These are phyloP conservation scores for Lordiphosa collinella DNA, from an alignment of 1,140 invertebrate species.

Conservation along the genomic window DNA sequence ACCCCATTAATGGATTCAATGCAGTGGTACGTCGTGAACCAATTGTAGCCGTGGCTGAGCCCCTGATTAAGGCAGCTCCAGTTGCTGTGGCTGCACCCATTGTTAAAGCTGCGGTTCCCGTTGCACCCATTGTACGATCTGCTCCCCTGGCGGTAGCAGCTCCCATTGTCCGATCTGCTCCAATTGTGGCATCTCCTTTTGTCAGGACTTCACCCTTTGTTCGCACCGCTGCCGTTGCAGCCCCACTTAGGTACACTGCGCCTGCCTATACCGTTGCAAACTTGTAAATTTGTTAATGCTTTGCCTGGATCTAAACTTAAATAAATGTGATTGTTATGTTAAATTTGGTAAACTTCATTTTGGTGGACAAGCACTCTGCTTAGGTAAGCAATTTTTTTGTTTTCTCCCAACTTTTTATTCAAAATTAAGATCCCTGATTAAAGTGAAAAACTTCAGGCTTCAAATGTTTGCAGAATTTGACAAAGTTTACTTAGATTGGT, in stretches of 20 bases:
- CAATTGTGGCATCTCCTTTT: conserved; percentile 40
- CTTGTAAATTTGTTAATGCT: conserved; percentile 29
- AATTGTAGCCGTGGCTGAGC: conserved; percentile 54
- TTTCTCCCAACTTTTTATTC: too few species aligned
- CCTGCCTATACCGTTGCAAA: conserved; percentile 53
- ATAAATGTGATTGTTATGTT: conserved; percentile 59
- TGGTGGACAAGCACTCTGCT: too few species aligned
- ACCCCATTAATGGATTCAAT: conserved; percentile 74
- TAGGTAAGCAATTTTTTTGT: too few species aligned
- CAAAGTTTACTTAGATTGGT: too few species aligned
- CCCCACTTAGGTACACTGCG: conserved; percentile 50
- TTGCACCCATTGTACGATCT: conserved; percentile 43
- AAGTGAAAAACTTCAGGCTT: too few species aligned
- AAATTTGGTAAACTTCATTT: neutral
- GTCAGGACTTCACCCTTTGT: conserved; percentile 52
- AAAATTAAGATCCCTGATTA: too few species aligned
- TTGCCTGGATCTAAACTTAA: conserved; percentile 29
- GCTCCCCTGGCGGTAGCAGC: conserved; percentile 61
- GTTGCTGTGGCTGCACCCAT: conserved; percentile 39
- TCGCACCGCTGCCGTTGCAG: conserved; percentile 55
- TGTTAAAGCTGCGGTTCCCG: conserved; percentile 26
- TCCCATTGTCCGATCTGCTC: conserved; percentile 42
- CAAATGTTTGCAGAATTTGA: too few species aligned
- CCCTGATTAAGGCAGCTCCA: conserved; percentile 47
- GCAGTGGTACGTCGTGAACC: conserved; percentile 78